Conservation (phyloP, 92 coral and sea anemone genomes). For the Siderastrea siderea region DNA sequence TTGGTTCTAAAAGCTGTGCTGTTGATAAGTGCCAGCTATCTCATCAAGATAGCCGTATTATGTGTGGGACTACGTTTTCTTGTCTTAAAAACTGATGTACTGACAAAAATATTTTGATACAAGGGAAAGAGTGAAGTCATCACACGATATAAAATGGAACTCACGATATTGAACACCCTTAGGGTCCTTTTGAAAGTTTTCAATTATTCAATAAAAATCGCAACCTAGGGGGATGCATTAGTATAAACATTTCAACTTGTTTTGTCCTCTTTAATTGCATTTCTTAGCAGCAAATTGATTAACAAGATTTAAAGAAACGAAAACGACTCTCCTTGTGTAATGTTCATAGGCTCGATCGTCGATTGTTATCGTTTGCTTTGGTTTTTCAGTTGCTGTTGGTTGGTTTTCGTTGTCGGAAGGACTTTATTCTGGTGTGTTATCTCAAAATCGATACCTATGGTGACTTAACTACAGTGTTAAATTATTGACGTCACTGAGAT, state of each 20-base stretch:
- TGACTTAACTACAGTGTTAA: not conserved
- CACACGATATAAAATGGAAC: no score
- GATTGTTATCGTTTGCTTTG: not conserved
- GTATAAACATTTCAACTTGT: not conserved
- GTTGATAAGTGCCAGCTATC: no score
- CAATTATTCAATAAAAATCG: not conserved
- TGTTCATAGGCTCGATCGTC: not conserved
- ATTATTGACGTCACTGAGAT: no score
- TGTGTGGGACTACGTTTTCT: no score
- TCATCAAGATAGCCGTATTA: no score
- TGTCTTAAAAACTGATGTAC: no score
- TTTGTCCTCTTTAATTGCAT: constrained; percentile 5
- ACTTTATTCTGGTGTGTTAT: not conserved
- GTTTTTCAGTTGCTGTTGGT: not conserved
- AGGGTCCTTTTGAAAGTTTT: no score
- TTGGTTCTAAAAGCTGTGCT: no score
- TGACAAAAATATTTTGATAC: no score
- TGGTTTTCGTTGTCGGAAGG: not conserved
- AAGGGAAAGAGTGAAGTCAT: no score
- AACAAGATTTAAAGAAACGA: not conserved
- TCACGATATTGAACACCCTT: no score
- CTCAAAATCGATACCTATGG: constrained; percentile 1
- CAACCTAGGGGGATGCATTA: not conserved
- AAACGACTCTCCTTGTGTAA: not conserved
- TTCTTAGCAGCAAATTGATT: not conserved